Conservation (phyloP, 1,140 invertebrate species). For the Drosophila ficusphila region DNA sequence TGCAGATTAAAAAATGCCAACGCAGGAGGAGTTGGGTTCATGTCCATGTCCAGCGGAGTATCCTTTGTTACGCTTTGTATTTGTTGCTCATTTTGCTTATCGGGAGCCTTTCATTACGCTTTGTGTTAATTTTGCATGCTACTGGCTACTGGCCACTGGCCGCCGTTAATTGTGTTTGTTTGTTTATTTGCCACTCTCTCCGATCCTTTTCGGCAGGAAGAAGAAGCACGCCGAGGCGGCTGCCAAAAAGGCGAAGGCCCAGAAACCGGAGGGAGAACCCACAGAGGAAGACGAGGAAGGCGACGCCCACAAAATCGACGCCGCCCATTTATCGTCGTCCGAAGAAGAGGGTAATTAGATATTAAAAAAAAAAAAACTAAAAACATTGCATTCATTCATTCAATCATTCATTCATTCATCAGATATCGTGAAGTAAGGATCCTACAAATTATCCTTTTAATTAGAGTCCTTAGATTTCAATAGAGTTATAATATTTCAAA, state of each 20-base stretch:
- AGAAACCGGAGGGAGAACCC: constrained; percentile 18
- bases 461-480: too few relatives aligned
- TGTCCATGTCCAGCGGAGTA: constrained; percentile 22
- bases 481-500: too few relatives aligned
- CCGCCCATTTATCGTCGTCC: constrained; percentile 58
- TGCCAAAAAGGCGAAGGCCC: constrained; percentile 58
- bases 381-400: too few relatives aligned
- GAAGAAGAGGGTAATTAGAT: constrained; percentile 66
- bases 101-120: constrained; percentile 78
- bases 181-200: constrained; percentile 51
- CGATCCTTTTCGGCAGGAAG: constrained; percentile 43
- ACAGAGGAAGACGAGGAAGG: constrained; percentile 44
- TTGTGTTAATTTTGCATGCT: constrained; percentile 78
- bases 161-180: constrained; percentile 74
- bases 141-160: too few relatives aligned
- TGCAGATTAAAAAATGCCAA: constrained; percentile 72
- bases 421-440: too few relatives aligned
- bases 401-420: too few relatives aligned
- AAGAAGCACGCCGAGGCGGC: constrained; percentile 52
- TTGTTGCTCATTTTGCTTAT: constrained; percentile 82
- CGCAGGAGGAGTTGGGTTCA: constrained; percentile 34
- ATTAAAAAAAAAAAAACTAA: background rate
- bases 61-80: constrained; percentile 70
- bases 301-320: constrained; percentile 13
- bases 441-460: too few relatives aligned